Percentiles rank a stretch among this genome's conserved stretches.
phyloP scores from a whole-genome alignment of 2,113 vertebrate species.

The Camelus dromedarius region DNA sequence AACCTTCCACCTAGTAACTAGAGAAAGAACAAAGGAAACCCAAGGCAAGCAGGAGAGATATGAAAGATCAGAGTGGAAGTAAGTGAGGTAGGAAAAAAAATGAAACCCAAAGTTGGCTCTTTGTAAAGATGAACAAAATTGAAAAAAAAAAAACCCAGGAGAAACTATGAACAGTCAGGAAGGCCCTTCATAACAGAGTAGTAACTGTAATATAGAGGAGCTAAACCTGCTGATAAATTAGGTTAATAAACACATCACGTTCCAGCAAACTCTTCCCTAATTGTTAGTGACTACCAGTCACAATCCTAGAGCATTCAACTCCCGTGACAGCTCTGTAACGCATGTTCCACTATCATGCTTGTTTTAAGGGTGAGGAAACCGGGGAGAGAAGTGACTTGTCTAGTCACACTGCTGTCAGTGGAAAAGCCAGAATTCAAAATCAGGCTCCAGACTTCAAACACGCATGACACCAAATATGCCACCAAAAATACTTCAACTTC shows the following conservation, averaged over 20 bases:
- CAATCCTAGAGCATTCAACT: background rate
- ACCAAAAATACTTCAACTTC: background rate
- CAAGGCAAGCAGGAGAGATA: background rate
- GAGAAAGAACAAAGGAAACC: background rate
- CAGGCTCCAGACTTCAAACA: background rate
- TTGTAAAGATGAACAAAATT: constrained; percentile 25
- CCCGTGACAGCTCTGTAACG: background rate
- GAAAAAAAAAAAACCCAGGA: constrained; percentile 7
- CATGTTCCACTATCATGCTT: background rate
- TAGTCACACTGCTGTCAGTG: background rate
- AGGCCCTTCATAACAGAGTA: background rate
- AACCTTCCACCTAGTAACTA: background rate
- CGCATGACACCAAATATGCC: background rate
- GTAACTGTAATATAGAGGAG: background rate
- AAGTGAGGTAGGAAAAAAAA: background rate
- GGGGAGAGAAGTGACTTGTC: background rate
- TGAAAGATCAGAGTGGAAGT: background rate
- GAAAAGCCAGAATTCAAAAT: background rate
- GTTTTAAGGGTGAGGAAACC: background rate
- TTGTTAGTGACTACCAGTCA: background rate
- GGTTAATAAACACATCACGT: background rate
- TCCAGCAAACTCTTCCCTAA: background rate
- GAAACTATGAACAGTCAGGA: background rate
- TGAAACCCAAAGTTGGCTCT: background rate
- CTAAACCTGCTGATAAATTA: background rate